Evolutionary conservation across 1,140 invertebrate genomes (phyloP).

Genomic region (Onthophagus taurus): DNA sequence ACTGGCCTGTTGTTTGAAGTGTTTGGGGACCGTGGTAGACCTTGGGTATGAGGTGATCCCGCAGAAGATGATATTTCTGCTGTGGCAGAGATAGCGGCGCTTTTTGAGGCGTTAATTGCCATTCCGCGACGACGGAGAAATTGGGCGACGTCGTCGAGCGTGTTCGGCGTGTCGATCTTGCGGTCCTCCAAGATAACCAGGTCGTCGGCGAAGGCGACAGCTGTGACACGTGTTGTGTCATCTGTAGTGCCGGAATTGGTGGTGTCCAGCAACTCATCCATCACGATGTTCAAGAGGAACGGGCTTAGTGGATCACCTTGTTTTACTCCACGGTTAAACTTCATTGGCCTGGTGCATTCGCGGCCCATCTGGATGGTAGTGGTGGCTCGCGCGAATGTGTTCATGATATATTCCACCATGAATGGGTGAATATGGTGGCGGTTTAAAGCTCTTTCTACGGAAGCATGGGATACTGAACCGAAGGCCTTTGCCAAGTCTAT

Average conservation of each 20-base stretch:
- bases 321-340: conserved; percentile 34
- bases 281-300: conserved; percentile 30
- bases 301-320: conserved; percentile 42
- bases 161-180: neutral
- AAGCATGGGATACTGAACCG: conserved; percentile 30
- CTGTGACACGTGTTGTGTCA: neutral
- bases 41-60: conserved; percentile 17
- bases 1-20: conserved; percentile 7
- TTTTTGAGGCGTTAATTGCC: conserved; percentile 1
- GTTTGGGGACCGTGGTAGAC: conserved; percentile 19
- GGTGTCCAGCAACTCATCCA: neutral
- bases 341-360: conserved; percentile 16
- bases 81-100: neutral
- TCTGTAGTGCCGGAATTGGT: neutral
- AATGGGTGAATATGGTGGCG: conserved; percentile 18
- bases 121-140: neutral
- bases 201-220: conserved; percentile 14
- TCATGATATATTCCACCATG: conserved; percentile 19
- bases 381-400: conserved; percentile 17
- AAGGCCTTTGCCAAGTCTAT: conserved; percentile 32
- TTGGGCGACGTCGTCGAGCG: neutral
- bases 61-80: too few species aligned
- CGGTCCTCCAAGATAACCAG: conserved; percentile 1
- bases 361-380: conserved; percentile 19
- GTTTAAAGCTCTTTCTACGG: conserved; percentile 20